A percentile compares a stretch with the other conserved stretches of the same genome.
Conservation (phyloP, 2,888 invertebrate genomes). For the Alloplasta piceator region DNA sequence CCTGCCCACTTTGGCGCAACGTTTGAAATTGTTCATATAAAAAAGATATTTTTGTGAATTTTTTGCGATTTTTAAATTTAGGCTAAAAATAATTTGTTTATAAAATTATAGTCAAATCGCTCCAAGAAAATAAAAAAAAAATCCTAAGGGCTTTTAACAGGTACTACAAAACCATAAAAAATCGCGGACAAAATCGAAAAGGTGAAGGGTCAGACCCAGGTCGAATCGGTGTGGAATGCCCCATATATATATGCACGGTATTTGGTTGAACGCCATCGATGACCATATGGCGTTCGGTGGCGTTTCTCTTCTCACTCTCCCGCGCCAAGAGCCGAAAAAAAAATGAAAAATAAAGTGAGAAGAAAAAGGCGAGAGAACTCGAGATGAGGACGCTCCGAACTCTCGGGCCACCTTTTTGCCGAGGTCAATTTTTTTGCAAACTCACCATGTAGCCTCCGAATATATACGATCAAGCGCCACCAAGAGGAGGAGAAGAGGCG, state of each 20-base stretch:
- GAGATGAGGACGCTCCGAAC: conserved; percentile 20
- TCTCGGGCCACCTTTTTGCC: conserved; percentile 34
- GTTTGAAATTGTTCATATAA: no score
- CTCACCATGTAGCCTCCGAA: conserved; percentile 52
- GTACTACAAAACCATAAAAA: no score
- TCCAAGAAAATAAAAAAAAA: no score
- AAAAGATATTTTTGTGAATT: no score
- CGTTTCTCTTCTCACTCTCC: neutral
- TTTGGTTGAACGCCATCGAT: conserved; percentile 37
- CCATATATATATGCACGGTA: conserved; percentile 13
- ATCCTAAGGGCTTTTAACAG: no score
- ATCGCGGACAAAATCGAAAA: no score
- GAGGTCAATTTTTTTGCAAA: conserved; percentile 61
- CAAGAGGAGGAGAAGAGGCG: conserved; percentile 12
- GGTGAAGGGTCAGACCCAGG: no score
- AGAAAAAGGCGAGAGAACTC: conserved; percentile 30
- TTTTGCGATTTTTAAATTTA: no score
- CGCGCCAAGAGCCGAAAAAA: conserved; percentile 28
- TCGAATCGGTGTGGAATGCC: no score
- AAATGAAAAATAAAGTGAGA: conserved; percentile 43
- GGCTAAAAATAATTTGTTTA: no score
- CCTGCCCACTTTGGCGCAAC: no score
- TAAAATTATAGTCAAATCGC: no score
- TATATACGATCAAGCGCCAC: conserved; percentile 22
- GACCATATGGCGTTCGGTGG: conserved; percentile 61